Conservation (phyloP, 2,888 invertebrate genomes). For the Dorcus parallelipipedus region DNA sequence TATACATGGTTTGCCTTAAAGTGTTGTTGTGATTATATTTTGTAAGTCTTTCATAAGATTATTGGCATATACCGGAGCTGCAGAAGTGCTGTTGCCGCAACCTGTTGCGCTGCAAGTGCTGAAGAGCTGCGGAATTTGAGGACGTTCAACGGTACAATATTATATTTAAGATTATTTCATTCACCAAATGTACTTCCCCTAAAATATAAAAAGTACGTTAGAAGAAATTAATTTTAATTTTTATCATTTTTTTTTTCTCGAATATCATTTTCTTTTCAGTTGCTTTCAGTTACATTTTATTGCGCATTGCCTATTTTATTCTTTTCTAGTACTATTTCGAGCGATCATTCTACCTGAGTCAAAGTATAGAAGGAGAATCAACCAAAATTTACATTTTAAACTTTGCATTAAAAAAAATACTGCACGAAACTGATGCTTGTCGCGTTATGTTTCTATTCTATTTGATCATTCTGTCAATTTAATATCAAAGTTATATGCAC, state of each 20-base stretch:
- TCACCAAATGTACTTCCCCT: constrained; percentile 22
- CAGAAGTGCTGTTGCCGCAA: constrained; percentile 48
- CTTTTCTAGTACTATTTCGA: background rate
- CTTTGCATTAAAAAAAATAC: no score
- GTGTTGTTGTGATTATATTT: constrained; percentile 51
- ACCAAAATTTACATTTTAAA: background rate
- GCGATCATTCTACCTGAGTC: background rate
- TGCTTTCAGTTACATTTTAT: background rate
- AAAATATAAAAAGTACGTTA: constrained; percentile 19
- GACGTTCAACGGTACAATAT: constrained; percentile 49
- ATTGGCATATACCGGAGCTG: constrained; percentile 48
- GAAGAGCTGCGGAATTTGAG: constrained; percentile 45
- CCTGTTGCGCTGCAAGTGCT: constrained; percentile 44
- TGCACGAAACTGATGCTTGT: no score
- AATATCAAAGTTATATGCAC: no score
- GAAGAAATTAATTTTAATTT: constrained; percentile 2
- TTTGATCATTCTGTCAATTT: no score
- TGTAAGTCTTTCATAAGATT: constrained; percentile 50
- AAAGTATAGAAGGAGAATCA: constrained; percentile 3
- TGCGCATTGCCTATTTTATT: constrained; percentile 1
- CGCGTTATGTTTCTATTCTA: no score
- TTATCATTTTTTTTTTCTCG: constrained; percentile 5
- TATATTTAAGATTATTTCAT: constrained; percentile 33
- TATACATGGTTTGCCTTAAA: constrained; percentile 46
- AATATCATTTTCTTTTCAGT: constrained; percentile 1